Percentiles rank a stretch among this genome's conserved stretches.
These are phyloP conservation scores for Mastigias papua DNA, from an alignment of 30 jellyfish, hydroid and myxozoan species.

Conservation along the genomic window DNA sequence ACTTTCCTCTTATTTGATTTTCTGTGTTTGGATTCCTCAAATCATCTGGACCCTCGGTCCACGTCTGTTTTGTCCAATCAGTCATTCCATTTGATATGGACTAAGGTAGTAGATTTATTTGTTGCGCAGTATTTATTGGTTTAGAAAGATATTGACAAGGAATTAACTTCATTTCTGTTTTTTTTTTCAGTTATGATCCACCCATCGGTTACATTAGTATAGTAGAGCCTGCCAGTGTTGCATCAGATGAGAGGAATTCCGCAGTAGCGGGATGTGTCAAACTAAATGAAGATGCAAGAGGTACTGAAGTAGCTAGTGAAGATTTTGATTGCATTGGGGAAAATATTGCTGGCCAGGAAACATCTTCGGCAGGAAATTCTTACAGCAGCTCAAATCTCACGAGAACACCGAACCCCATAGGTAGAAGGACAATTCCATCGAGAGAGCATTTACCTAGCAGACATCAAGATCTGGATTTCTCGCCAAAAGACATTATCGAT, in stretches of 20 bases:
- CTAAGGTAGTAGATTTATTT: too few species aligned
- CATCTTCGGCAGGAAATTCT: background rate
- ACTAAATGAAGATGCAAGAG: background rate
- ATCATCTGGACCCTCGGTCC: too few species aligned
- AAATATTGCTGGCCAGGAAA: too few species aligned
- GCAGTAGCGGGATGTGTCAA: background rate
- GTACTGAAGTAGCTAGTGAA: background rate
- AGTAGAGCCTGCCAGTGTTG: background rate
- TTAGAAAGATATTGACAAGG: too few species aligned
- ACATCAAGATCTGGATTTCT: slow-evolving; percentile 28
- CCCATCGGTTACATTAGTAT: slow-evolving; percentile 46
- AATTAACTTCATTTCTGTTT: too few species aligned
- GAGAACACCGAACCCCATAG: background rate
- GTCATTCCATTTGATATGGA: too few species aligned
- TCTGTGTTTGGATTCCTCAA: too few species aligned
- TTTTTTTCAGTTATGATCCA: slow-evolving; percentile 45
- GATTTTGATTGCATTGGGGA: too few species aligned
- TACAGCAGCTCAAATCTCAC: slow-evolving; percentile 5
- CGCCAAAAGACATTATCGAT: slow-evolving; percentile 53
- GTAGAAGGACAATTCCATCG: slow-evolving; percentile 7
- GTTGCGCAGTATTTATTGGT: too few species aligned
- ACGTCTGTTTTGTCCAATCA: too few species aligned
- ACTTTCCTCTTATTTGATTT: too few species aligned
- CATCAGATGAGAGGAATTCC: background rate
- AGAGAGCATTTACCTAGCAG: background rate